Base-by-base conservation (phyloP, 1,140 invertebrate genomes). In the Pseudomyrmex gracilis region DNA sequence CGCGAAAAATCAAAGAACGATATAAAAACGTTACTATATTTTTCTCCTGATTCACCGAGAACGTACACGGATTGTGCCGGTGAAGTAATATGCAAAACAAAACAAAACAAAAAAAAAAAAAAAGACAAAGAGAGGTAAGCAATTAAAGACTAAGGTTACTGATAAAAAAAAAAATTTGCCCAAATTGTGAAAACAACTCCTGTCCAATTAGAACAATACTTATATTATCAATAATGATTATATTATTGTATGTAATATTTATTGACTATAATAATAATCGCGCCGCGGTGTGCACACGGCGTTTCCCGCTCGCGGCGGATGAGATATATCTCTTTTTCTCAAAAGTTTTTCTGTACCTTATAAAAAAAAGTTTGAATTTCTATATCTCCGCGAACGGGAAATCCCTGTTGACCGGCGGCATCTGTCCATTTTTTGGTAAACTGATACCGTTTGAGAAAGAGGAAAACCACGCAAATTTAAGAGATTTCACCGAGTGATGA, bases 191-290 rank as follows among this genome's bases (percentile, higher is more conserved):
- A 91, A 93, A 90, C 92, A 87, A 92, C 90, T 93, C 91, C 92
- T 92, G 93, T 93, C 93, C 92, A 93, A 92, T 92, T 93, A 93
- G 91, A 93, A 93, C 91, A 93, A 92, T 93, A 93, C 91, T 90
- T 90, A 85, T 92, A 91, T 89, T 91, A 93, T 88, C 83, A 86
- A 84, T 90, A 90, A 92, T 90, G 83, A 90, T 89, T 90, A 90
- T 89, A 89, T 82, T 70, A 91, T 84, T 91, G 84, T 91, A 90
- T 90, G 90, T 93, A 92, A 93, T 90, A 92, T 92, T 93, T 93
- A 92, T 93, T 92, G 90, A 90, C 83, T 90, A 89, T 92, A 90
- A 90, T 90, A 88, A 86, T 87, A 86, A 82, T 85, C 83, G 87
- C 86, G 86, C 63, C 86, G 71, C 34, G 34, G 34, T 5, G 34